Base-by-base conservation (phyloP, 2,888 invertebrate species). In the Dasypogon diadema region DNA sequence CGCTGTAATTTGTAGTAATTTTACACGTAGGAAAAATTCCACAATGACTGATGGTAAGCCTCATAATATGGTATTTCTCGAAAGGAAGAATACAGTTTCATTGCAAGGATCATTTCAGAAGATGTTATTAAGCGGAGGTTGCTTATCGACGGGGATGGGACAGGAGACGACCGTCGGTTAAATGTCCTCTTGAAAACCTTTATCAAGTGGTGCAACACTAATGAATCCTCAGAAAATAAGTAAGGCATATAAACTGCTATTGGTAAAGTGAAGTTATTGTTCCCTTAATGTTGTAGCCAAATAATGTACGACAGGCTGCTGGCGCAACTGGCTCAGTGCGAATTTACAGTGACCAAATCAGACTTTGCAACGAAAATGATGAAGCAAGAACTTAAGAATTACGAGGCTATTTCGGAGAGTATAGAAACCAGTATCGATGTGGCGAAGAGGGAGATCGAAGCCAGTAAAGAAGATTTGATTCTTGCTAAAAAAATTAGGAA, bases 141-240 rank as follows among this genome's bases (percentile, higher is more conserved):
- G 46, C 87, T 98, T 30, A 96, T 98, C 81, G 99, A 99, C 84
- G 99, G 98, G 14, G 98, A 99, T 88, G 98, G 98, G 5, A 96
- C 95, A 8, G 98, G 97, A 18, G 99, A 99, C 83, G 98, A 99
- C 83, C 90, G 97, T 75, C 88, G 97, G 76, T 88, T 98, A 18
- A 96, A 94, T 83, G 91, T 93, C 75, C 87, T 98, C 16, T 86
- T 97, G 8, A 96, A 96, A 87, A 92, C 93, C 21, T 90, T 94
- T 76, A 90, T 93, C 55, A 95, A 94, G 86, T 95, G 93, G 93
- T 91, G 91, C 74, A 91, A 91, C 81, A 88, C 89, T 65, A 92
- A 92, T 75, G 91, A 92, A 63, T 88, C 90, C 63, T 86, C 89
- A 1, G 90, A 91, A 80, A 92, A 92, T 79, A 91, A 90, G 91